Conservation (phyloP, 2,888 invertebrate genomes). For the Hirtodrosophila histrioides region DNA sequence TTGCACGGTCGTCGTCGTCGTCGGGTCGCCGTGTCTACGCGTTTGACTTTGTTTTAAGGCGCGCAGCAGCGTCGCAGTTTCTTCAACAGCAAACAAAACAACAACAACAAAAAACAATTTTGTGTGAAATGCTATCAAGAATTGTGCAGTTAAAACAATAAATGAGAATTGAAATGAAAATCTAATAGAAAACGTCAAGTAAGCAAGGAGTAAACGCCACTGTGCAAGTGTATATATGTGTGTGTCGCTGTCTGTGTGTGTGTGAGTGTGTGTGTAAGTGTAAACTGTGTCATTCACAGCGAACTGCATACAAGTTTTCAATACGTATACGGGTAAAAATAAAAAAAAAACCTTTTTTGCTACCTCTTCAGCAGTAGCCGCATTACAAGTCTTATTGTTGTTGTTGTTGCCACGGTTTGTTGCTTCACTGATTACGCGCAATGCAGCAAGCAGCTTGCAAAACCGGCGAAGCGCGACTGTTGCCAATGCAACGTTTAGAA, state of each 20-base stretch:
- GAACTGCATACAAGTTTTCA: slow-evolving; percentile 71
- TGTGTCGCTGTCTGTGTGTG: slow-evolving; percentile 22
- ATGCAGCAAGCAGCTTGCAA: slow-evolving; percentile 70
- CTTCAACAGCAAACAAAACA: slow-evolving; percentile 25
- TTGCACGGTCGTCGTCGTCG: slow-evolving; percentile 44
- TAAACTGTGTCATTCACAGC: slow-evolving; percentile 77
- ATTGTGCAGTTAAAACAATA: slow-evolving; percentile 5
- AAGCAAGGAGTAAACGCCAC: slow-evolving; percentile 52
- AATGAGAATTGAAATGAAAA: slow-evolving; percentile 8
- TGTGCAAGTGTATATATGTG: slow-evolving; percentile 10
- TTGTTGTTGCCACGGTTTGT: slow-evolving; percentile 75
- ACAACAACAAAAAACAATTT: not conserved
- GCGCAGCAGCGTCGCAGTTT: slow-evolving; percentile 51
- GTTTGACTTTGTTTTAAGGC: slow-evolving; percentile 48
- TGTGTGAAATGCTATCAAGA: slow-evolving; percentile 16
- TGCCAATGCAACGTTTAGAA: slow-evolving; percentile 79
- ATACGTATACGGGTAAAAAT: slow-evolving; percentile 36
- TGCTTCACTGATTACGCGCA: slow-evolving; percentile 80
- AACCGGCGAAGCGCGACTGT: slow-evolving; percentile 81
- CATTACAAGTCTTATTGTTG: slow-evolving; percentile 47
- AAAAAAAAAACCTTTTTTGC: slow-evolving; percentile 24
- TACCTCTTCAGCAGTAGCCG: slow-evolving; percentile 56
- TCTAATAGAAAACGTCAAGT: slow-evolving; percentile 40
- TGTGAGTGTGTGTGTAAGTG: slow-evolving; percentile 42
- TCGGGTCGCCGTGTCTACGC: slow-evolving; percentile 44